Evolutionary conservation across 2,113 vertebrate species (phyloP), one percentile per base, ranked within the genome.

Genomic region (Seriola rivoliana): DNA sequence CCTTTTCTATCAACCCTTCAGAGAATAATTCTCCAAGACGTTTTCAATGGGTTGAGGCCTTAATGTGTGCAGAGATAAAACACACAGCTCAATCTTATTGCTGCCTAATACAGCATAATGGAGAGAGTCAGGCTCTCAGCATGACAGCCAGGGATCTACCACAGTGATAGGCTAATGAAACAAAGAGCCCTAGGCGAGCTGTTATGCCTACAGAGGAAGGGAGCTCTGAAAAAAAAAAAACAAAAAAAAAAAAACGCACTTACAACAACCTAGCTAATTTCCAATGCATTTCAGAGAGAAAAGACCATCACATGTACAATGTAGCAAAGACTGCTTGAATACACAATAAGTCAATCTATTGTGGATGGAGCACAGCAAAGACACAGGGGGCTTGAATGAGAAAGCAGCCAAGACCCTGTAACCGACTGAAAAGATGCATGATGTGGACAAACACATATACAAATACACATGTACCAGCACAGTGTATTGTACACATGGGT

Each of bases 101-200:
- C 69, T 84, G 78, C 64, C 83, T 91, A 82, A 90, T 83, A 87
- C 89, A 57, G 57, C 74, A 78, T 86, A 92, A 93, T 81, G 80
- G 80, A 81, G 73, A 71, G 82, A 92, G 86, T 77, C 78, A 32
- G 81, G 59, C 59, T 87, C 85, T 38, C 81, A 74, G 83, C 69
- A 48, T 85, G 92, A 87, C 81, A 91, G 86, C 73, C 48, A 65
- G 77, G 70, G 81, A 92, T 91, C 85, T 73, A 82, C 64, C 74
- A 65, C n/a, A 21, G 78, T 44, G 75, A 89, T 89, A 82, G 78
- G 80, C 86, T 92, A 91, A 92, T 93, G 85, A 93, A 89, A 92
- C 81, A 89, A 88, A 89, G 73, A 84, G 88, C 90, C 85, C 65
- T 69, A 60, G 84, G 82, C 77, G 38, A 88, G 88, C 78, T 80